These are phyloP conservation scores for Tetramorium parvispinum DNA, from an alignment of 1,140 invertebrate genomes.

Conservation along the genomic window DNA sequence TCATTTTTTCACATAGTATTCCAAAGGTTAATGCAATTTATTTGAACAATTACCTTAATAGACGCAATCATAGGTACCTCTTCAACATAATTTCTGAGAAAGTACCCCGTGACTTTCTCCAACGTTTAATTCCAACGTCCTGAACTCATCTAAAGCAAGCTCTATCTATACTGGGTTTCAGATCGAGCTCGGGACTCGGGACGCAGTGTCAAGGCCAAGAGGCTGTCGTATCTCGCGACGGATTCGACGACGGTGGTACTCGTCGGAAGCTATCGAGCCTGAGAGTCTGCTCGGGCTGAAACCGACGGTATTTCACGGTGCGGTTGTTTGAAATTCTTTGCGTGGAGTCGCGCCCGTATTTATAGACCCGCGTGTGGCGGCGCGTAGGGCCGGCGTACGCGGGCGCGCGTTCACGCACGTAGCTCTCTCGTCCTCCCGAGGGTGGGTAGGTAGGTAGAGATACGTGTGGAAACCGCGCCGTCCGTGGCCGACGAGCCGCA, in stretches of 20 bases:
- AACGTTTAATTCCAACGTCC: neutral
- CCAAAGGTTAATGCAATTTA: neutral
- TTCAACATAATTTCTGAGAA: neutral
- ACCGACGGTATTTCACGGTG: slow-evolving; percentile 66
- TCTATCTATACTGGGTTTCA: slow-evolving; percentile 23
- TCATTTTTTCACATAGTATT: too few relatives aligned
- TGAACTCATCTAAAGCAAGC: neutral
- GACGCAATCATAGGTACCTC: neutral
- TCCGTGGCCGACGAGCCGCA: slow-evolving; percentile 15
- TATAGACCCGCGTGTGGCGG: slow-evolving; percentile 67
- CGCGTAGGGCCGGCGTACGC: slow-evolving; percentile 46
- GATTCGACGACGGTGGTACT: slow-evolving; percentile 23
- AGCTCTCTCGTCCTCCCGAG: slow-evolving; percentile 14
- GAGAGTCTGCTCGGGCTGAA: slow-evolving; percentile 37
- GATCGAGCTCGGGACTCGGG: neutral
- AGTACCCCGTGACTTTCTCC: neutral
- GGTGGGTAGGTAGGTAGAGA: neutral
- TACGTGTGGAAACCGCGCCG: neutral
- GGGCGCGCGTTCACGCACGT: slow-evolving; percentile 61
- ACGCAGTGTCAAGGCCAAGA: slow-evolving; percentile 49
- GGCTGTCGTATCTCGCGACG: neutral
- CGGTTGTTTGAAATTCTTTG: slow-evolving; percentile 74
- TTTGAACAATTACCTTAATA: neutral
- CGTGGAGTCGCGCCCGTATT: slow-evolving; percentile 70
- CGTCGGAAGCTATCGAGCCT: neutral